These are phyloP conservation scores for Nipponia nippon DNA, from an alignment of 2,113 vertebrate genomes.

Conservation along the genomic window DNA sequence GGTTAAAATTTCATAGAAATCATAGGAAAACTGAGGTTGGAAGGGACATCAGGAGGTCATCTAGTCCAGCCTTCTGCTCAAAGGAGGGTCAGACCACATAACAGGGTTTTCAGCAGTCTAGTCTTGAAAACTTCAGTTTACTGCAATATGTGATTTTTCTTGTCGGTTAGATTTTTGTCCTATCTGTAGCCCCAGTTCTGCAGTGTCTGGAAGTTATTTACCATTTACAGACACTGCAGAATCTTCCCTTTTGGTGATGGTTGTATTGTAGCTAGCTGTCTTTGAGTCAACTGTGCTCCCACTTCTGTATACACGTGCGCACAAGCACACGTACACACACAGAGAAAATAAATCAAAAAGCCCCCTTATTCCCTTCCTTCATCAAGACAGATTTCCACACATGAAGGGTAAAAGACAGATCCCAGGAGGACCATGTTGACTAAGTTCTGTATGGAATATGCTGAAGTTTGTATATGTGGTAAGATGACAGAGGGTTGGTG, in stretches of 20 bases:
- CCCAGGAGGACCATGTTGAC: neutral
- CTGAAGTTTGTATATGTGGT: neutral
- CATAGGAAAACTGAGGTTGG: neutral
- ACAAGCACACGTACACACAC: too few species aligned
- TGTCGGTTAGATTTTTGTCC: neutral
- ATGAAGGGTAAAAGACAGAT: neutral
- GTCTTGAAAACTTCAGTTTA: neutral
- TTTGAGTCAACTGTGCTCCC: neutral
- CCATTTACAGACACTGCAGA: neutral
- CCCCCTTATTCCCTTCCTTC: neutral
- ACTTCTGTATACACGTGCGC: neutral
- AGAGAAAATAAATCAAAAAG: neutral
- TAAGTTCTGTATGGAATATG: neutral
- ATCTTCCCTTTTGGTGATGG: neutral
- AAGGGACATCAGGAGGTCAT: neutral
- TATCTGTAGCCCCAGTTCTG: neutral
- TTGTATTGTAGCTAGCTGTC: neutral
- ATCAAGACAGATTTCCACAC: neutral
- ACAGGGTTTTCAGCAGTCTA: neutral
- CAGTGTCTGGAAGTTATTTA: neutral
- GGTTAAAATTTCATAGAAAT: neutral
- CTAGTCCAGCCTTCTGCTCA: neutral
- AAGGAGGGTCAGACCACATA: neutral
- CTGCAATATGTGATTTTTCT: neutral
- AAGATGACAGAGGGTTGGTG: neutral